Evolutionary conservation across 92 coral and sea anemone species (phyloP), one percentile per base, ranked within the genome.

Genomic region (Porites cylindrica): DNA sequence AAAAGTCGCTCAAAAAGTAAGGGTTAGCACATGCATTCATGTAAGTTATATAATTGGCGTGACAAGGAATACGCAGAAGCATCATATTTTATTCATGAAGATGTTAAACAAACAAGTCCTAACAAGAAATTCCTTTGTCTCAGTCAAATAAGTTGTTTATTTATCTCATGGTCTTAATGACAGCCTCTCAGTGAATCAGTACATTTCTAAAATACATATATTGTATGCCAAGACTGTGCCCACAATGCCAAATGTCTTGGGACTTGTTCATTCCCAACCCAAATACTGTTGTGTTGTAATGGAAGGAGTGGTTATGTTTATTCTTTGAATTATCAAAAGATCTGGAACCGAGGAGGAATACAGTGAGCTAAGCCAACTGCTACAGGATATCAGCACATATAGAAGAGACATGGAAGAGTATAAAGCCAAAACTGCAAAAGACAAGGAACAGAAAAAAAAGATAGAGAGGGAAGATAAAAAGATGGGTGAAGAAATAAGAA

Each of bases 111-210:
- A 70, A 24, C 73, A 69, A 69, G 73, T 69, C 32, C 73, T 32
- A 69, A 69, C 73, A 26, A 69, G 53, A 11, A 70, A 70, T 11
- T 11, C 75, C 75, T 70, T 70, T 70, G 75, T 70, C 53, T 70
- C 75, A 70, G 75, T 70, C 51, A 38, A 70, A 70, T 70, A 70
- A 29, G 75, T 38, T 43, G 75, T 50, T 70, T 70, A 70, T 32
- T 70, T 70, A 70, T 26, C 53, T 70, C 75, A 70, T 70, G 18
- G 75, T 70, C 53, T 70, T 32, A 53, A 70, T 70, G 75, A 70
- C 75, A 70, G 75, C 75, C 75, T 70, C 75, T 70, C 23, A 38
- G 75, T 32, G 75, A 70, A 70, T 70, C 53, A 70, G 75, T 70
- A 70, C 75, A 70, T 70, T 70, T 70, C 51, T 70, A 70, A 70